Conservation (phyloP, 2,797 vertebrate genomes). For the Fistularia commersonii region DNA sequence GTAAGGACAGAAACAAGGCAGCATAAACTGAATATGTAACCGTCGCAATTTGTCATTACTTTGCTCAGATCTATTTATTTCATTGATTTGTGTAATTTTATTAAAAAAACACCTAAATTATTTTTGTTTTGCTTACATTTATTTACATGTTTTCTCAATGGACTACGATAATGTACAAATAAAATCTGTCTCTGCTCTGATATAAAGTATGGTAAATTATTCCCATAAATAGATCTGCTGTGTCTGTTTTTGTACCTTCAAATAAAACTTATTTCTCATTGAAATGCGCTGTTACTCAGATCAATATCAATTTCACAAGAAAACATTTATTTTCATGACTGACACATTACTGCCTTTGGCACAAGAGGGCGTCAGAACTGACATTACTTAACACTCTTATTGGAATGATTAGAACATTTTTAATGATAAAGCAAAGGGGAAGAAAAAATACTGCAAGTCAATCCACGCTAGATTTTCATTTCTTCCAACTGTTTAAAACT, state of each 20-base stretch:
- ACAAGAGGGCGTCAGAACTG: no score
- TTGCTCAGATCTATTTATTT: slow-evolving; percentile 87
- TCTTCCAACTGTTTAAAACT: no score
- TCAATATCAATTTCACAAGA: slow-evolving; percentile 27
- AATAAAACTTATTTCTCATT: slow-evolving; percentile 81
- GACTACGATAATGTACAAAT: slow-evolving; percentile 78
- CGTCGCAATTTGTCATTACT: slow-evolving; percentile 63
- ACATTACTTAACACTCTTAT: not conserved
- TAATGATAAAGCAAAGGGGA: not conserved
- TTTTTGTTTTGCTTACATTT: slow-evolving; percentile 82
- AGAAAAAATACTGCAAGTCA: no score
- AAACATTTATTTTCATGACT: slow-evolving; percentile 5
- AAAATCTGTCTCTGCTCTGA: slow-evolving; percentile 76
- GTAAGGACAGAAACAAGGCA: slow-evolving; percentile 51
- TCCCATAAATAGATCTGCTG: slow-evolving; percentile 83
- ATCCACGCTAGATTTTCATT: no score
- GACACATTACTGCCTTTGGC: no score
- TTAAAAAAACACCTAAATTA: slow-evolving; percentile 84
- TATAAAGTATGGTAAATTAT: slow-evolving; percentile 89
- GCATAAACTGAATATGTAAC: slow-evolving; percentile 52
- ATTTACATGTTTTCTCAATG: slow-evolving; percentile 77
- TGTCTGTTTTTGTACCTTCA: slow-evolving; percentile 89
- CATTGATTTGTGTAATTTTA: slow-evolving; percentile 80
- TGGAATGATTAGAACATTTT: not conserved
- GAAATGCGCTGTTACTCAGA: slow-evolving; percentile 33